Conservation (phyloP, 1,140 invertebrate genomes). For the Hetaerina americana region DNA sequence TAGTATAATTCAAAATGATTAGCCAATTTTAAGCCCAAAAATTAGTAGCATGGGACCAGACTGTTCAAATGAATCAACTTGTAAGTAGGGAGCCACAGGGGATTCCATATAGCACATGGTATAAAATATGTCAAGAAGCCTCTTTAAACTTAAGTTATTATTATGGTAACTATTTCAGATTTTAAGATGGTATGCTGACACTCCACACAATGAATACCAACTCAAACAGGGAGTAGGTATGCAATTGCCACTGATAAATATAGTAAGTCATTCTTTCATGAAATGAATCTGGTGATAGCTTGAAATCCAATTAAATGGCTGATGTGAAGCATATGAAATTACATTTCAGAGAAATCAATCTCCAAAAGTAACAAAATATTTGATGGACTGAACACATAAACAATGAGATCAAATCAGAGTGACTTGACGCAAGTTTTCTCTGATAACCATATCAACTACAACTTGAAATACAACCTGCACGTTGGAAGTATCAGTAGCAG, state of each 20-base stretch:
- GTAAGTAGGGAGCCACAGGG: no score
- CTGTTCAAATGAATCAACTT: no score
- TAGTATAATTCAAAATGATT: no score
- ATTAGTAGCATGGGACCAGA: no score
- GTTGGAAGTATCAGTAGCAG: slow-evolving; percentile 49
- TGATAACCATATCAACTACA: slow-evolving; percentile 47
- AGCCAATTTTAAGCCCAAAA: no score
- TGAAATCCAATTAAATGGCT: background rate
- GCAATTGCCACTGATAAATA: background rate
- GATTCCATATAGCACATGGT: no score
- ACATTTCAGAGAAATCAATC: background rate
- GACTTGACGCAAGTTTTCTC: slow-evolving; percentile 39
- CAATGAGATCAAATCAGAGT: slow-evolving; percentile 28
- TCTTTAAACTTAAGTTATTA: no score
- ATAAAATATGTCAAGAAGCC: no score
- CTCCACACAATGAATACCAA: no score
- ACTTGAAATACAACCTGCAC: slow-evolving; percentile 44
- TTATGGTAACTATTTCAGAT: no score
- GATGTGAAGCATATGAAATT: background rate
- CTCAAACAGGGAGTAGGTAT: background rate
- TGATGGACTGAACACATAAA: background rate
- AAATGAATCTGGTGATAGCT: background rate
- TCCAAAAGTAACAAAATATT: background rate
- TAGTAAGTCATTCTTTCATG: background rate
- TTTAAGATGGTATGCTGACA: no score